phyloP scores from a whole-genome alignment of 1,140 invertebrate genomes.

The Diploscapter pachys region DNA sequence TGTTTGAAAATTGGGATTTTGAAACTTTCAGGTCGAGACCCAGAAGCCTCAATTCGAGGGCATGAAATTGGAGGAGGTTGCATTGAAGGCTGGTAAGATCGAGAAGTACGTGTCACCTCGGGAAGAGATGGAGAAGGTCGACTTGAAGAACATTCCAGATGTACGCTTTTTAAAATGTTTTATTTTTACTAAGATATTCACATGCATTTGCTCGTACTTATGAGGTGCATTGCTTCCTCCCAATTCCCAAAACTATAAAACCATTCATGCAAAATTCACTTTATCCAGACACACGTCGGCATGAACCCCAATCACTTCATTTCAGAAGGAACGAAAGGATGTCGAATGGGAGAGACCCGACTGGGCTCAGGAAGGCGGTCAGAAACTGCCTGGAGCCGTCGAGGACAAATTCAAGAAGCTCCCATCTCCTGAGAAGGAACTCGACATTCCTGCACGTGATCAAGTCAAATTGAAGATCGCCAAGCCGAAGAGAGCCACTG shows the following conservation, averaged over 20 bases:
- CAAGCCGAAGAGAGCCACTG: slow-evolving; percentile 53
- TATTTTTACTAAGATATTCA: too few relatives aligned
- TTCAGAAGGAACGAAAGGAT: slow-evolving; percentile 28
- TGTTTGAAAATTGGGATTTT: too few relatives aligned
- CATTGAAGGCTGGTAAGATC: slow-evolving; percentile 52
- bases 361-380: slow-evolving; percentile 39
- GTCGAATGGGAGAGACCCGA: slow-evolving; percentile 41
- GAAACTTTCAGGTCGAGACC: slow-evolving; percentile 38
- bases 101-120: slow-evolving; percentile 44
- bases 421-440: slow-evolving; percentile 46
- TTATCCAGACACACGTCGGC: too few relatives aligned
- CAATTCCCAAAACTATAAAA: too few relatives aligned
- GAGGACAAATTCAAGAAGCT: slow-evolving; percentile 46
- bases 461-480: slow-evolving; percentile 52
- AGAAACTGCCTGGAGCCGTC: slow-evolving; percentile 29
- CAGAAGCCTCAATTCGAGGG: slow-evolving; percentile 46
- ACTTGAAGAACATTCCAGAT: slow-evolving; percentile 27
- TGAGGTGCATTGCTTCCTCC: too few relatives aligned
- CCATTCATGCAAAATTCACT: too few relatives aligned
- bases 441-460: slow-evolving; percentile 52
- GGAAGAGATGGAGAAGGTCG: slow-evolving; percentile 49
- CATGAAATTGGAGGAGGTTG: slow-evolving; percentile 51
- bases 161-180: too few relatives aligned
- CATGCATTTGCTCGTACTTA: too few relatives aligned
- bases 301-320: too few relatives aligned